A percentile compares a stretch with the other conserved stretches of the same genome.
Evolutionary conservation across 2,888 invertebrate genomes (phyloP).

Genomic region (Sphaerophoria rueppellii): DNA sequence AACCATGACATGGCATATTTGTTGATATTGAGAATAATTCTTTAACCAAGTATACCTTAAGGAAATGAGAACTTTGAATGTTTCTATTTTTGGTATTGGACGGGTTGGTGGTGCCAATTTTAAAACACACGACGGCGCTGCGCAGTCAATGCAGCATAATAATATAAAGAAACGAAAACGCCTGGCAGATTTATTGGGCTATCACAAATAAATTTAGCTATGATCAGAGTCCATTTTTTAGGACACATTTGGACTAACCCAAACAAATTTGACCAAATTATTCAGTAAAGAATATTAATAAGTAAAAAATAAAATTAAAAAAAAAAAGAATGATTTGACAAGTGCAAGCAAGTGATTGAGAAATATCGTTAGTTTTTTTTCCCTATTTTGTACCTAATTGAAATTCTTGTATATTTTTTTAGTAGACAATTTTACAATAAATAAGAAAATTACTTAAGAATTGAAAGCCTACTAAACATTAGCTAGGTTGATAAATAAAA

Average conservation of each 20-base stretch:
- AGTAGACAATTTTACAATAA: constrained; percentile 19
- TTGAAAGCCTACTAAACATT: constrained; percentile 70
- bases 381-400: neutral
- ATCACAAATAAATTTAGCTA: neutral
- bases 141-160: neutral
- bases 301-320: neutral
- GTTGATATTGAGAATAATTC: too few species aligned
- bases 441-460: constrained; percentile 75
- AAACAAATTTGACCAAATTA: neutral
- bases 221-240: neutral
- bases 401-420: constrained; percentile 20
- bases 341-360: constrained; percentile 56
- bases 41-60: too few species aligned
- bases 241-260: neutral
- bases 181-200: constrained; percentile 21
- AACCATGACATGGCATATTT: too few species aligned
- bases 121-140: neutral
- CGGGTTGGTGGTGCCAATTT: neutral
- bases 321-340: constrained; percentile 38
- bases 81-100: too few species aligned
- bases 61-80: too few species aligned
- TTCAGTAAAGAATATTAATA: neutral
- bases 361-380: constrained; percentile 59
- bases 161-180: neutral
- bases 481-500: constrained; percentile 10